These are phyloP conservation scores for Acrocephalus arundinaceus DNA, from an alignment of 2,113 vertebrate species.

Conservation along the genomic window DNA sequence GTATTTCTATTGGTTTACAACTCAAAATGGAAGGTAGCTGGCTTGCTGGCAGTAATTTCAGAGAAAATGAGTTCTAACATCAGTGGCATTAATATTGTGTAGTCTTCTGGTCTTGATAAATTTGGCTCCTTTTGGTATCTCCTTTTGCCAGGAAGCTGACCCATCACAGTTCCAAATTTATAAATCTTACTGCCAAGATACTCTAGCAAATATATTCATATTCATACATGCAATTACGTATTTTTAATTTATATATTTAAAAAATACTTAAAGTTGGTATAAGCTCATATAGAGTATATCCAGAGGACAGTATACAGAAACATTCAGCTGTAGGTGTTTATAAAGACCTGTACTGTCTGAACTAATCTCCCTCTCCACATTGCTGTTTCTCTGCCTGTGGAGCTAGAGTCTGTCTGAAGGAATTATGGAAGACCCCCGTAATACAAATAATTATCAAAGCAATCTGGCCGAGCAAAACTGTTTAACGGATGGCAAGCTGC, in stretches of 20 bases:
- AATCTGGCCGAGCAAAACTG: conserved; percentile 51
- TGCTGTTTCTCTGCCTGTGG: neutral
- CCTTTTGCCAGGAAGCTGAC: neutral
- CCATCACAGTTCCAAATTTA: neutral
- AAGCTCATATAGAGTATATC: neutral
- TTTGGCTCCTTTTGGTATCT: neutral
- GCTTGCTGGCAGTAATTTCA: neutral
- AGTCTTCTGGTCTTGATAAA: neutral
- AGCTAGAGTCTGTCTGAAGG: neutral
- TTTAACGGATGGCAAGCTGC: conserved; percentile 61
- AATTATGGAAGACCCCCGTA: conserved; percentile 16
- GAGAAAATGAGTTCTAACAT: neutral
- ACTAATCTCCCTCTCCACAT: neutral
- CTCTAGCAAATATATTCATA: neutral
- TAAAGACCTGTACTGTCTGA: neutral
- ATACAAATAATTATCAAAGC: conserved; percentile 67
- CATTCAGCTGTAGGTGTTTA: neutral
- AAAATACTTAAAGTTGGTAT: neutral
- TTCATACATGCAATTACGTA: neutral
- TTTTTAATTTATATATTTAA: neutral
- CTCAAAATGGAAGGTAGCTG: neutral
- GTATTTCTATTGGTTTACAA: neutral
- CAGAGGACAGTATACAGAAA: neutral
- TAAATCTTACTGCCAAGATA: neutral
- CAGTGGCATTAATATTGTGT: neutral